These are phyloP conservation scores for Manduca sexta DNA, from an alignment of 1,140 invertebrate species.

Conservation along the genomic window DNA sequence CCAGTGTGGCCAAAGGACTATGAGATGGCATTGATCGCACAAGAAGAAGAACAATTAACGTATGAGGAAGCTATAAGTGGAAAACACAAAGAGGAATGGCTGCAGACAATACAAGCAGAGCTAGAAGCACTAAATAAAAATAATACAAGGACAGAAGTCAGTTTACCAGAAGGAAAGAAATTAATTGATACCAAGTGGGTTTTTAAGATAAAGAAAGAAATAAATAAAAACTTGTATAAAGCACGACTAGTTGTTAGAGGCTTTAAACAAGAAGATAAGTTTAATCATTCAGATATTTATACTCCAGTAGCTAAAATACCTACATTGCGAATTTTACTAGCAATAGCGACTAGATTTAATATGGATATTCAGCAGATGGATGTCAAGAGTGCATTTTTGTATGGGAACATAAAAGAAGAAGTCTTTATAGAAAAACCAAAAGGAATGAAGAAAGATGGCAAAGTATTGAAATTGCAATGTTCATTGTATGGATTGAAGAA, in stretches of 20 bases:
- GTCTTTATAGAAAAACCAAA: conserved; percentile 21
- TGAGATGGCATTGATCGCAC: no score
- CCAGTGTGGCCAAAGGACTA: no score
- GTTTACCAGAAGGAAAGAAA: conserved; percentile 17
- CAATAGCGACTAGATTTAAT: conserved; percentile 27
- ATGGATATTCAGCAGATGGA: conserved; percentile 35
- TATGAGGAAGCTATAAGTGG: conserved; percentile 32
- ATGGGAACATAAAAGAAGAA: conserved; percentile 26
- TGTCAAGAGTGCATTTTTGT: conserved; percentile 31
- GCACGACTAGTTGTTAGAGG: conserved; percentile 29
- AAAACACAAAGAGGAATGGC: conserved; percentile 26
- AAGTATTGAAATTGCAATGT: conserved; percentile 30
- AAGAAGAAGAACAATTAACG: no score
- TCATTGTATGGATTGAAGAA: conserved; percentile 33
- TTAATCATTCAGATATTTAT: conserved; percentile 29
- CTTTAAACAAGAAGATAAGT: conserved; percentile 29
- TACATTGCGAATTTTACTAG: conserved; percentile 30
- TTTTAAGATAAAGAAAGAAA: conserved; percentile 28
- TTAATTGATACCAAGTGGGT: conserved; percentile 34
- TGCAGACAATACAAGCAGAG: conserved; percentile 31
- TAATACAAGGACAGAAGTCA: conserved; percentile 25
- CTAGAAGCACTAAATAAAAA: conserved; percentile 31
- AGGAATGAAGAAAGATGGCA: conserved; percentile 17
- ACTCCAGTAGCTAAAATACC: conserved; percentile 35
- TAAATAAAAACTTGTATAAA: conserved; percentile 25